Conservation (phyloP, 2,797 vertebrate genomes). For the Neosilurus mollespiculum region DNA sequence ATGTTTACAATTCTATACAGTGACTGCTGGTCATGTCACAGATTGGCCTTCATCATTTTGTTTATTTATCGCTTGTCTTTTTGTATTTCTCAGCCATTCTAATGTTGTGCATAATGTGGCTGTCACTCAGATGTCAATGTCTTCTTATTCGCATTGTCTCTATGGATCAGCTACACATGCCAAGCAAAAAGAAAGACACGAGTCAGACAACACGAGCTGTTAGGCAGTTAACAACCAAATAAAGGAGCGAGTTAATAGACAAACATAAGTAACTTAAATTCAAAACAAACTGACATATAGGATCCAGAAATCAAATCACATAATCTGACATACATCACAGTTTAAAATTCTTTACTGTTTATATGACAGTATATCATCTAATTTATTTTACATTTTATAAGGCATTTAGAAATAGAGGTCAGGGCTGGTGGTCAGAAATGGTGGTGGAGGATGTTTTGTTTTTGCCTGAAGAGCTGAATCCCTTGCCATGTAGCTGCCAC, state of each 20-base stretch:
- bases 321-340: background rate
- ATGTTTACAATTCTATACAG: background rate
- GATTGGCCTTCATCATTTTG: background rate
- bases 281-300: background rate
- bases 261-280: background rate
- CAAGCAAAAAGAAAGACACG: background rate
- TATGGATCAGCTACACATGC: background rate
- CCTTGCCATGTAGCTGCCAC: conserved; percentile 12
- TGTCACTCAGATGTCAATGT: conserved; percentile 5
- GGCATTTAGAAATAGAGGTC: background rate
- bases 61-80: background rate
- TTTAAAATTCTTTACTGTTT: background rate
- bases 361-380: background rate
- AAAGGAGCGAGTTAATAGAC: background rate
- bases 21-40: background rate
- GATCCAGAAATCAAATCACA: no score
- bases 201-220: background rate
- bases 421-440: conserved; percentile 8
- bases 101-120: background rate
- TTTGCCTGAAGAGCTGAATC: conserved; percentile 20
- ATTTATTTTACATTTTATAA: background rate
- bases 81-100: background rate
- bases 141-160: background rate
- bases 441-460: background rate
- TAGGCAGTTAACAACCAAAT: background rate